Evolutionary conservation across 64 coral and sea anemone genomes (phyloP), one percentile per base, ranked within the genome.

Genomic region (Dendrophyllia cribrosa): DNA sequence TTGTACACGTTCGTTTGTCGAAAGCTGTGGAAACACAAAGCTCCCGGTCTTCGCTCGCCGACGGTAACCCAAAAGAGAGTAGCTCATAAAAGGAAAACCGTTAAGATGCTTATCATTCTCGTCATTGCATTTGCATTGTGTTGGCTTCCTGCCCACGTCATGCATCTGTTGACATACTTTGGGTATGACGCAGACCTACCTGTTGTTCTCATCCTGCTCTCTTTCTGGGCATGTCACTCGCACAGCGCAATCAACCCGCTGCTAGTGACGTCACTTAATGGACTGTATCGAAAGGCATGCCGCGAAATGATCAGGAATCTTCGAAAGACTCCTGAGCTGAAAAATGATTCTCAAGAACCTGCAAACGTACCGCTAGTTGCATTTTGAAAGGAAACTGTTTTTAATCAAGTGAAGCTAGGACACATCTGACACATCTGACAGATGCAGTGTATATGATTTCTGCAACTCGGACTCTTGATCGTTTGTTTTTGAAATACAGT

Each of bases 231-330:
- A 9, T 83, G 88, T 48, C 94, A 96, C 53, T 91, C 94, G 0
- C 86, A 96, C 70, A 91, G 88, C 10, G 85, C 94, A 19, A 92
- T 96, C 55, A 96, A 96, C 20, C 94, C 94, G 0, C 66, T 92
- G 16, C 75, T 96, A 17, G 80, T 84, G 9, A 47, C 60, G 45
- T 67, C 21, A 50, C 61, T 84, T 20, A 68, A 48, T 84, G 63
- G 45, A 63, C 12, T 67, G 20, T 84, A 84, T 51, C 60, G 61
- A 84, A 67, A 84, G 11, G 80, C 45, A 20, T 84, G 61, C 20
- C 20, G 46, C 4, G 19, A 65, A 49, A 67, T 51, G 19, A 9
- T 68, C 20, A 51, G 3, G 11, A 77, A 47, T 46, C 43, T 7
- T 26, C 71, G 34, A 55, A 77, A 77, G 21, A 9, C 6, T 51